These are phyloP conservation scores for Callocephalon fimbriatum DNA, from an alignment of 2,113 vertebrate genomes.

Conservation along the genomic window DNA sequence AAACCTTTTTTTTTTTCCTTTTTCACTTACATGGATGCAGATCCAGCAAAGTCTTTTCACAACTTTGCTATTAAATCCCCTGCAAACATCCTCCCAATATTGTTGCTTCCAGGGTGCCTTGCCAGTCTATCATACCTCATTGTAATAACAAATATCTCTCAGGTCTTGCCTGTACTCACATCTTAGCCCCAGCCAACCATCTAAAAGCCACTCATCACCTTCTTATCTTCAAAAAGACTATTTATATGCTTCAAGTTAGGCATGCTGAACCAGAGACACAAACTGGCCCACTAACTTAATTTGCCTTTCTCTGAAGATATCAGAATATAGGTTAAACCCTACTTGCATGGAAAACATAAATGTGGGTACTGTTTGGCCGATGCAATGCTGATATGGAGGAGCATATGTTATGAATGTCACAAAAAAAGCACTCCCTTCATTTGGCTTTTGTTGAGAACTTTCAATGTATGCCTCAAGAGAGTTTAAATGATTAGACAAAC, in stretches of 20 bases:
- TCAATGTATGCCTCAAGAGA: constrained; percentile 33
- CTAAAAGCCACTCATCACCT: neutral
- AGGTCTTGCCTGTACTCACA: neutral
- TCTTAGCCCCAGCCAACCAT: neutral
- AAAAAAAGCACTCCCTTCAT: neutral
- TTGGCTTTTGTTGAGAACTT: constrained; percentile 39
- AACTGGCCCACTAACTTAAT: neutral
- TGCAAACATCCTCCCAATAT: neutral
- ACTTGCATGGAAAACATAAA: neutral
- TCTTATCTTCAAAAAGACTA: neutral
- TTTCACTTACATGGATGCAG: neutral
- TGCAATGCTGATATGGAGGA: neutral
- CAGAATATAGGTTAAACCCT: neutral
- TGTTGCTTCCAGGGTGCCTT: neutral
- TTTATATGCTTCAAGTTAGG: neutral
- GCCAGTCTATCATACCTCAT: accelerated
- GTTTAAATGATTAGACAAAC: constrained; percentile 40
- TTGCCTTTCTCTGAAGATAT: neutral
- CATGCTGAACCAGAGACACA: neutral
- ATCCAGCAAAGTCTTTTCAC: neutral
- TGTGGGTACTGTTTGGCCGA: neutral
- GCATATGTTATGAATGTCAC: neutral
- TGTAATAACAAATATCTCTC: neutral
- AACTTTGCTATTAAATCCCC: neutral
- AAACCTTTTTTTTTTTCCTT: neutral